Evolutionary conservation across 2,888 invertebrate genomes (phyloP).

Genomic region (Harpalus rubripes): DNA sequence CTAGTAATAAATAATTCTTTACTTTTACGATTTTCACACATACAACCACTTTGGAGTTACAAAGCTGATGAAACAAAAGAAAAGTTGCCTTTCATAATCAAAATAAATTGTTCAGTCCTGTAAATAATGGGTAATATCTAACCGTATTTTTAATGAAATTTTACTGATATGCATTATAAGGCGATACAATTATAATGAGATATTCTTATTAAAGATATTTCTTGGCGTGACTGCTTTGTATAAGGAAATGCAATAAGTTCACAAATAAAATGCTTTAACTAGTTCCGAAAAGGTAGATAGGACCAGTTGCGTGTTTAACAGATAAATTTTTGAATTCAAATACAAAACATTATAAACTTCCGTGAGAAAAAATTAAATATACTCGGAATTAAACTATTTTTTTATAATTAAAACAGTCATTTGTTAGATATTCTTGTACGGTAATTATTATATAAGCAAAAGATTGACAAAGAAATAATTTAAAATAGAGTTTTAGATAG

Average conservation of each 20-base stretch:
- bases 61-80: background rate
- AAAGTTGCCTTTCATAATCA: background rate
- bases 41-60: background rate
- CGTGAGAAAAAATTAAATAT: constrained; percentile 52
- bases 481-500: too few relatives aligned
- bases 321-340: constrained; percentile 55
- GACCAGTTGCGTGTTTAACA: constrained; percentile 45
- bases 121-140: constrained; percentile 23
- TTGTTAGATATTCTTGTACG: constrained; percentile 34
- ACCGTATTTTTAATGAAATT: constrained; percentile 22
- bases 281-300: constrained; percentile 30
- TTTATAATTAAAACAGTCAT: constrained; percentile 50
- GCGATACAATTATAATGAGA: constrained; percentile 39
- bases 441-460: constrained; percentile 3
- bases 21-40: background rate
- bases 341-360: constrained; percentile 57
- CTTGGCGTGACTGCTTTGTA: constrained; percentile 22
- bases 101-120: background rate
- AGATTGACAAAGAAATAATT: background rate
- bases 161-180: constrained; percentile 40
- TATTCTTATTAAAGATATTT: constrained; percentile 5
- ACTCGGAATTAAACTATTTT: constrained; percentile 27
- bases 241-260: constrained; percentile 48
- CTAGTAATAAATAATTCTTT: too few relatives aligned
- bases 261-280: constrained; percentile 41